Conservation (phyloP, 2,797 vertebrate species). For the Phalloptychus januarius region DNA sequence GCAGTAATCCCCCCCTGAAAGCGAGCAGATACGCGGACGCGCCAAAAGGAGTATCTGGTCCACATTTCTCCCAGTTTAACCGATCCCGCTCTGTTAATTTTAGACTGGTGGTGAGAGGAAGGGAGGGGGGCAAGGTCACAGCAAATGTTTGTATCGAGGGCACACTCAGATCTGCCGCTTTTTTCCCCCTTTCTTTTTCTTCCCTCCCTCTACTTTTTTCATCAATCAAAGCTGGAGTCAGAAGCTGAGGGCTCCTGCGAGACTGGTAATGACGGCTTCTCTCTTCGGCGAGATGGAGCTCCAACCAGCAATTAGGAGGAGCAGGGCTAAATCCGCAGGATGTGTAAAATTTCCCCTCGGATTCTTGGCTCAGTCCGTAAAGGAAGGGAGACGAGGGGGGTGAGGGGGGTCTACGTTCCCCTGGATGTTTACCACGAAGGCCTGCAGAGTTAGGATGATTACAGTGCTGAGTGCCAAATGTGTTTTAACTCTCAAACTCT, state of each 20-base stretch:
- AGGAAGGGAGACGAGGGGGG: constrained; percentile 12
- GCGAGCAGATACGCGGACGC: constrained; percentile 60
- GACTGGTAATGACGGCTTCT: constrained; percentile 72
- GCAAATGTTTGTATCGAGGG: constrained; percentile 80
- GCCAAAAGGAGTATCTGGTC: constrained; percentile 79
- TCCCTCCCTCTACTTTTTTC: constrained; percentile 45
- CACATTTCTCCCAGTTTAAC: constrained; percentile 77
- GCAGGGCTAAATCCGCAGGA: constrained; percentile 73
- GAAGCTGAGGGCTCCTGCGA: constrained; percentile 71
- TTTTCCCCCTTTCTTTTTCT: constrained; percentile 48
- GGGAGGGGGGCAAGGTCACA: constrained; percentile 79
- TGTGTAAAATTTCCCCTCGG: constrained; percentile 75
- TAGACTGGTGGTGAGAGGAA: constrained; percentile 77
- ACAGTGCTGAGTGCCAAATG: constrained; percentile 63
- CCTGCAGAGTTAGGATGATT: constrained; percentile 70
- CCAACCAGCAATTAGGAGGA: constrained; percentile 80
- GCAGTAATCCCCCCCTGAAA: constrained; percentile 76
- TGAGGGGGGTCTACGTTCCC: constrained; percentile 42
- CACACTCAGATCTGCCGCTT: constrained; percentile 71
- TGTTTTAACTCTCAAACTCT: constrained; percentile 48
- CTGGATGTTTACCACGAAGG: constrained; percentile 65
- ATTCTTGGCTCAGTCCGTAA: constrained; percentile 60
- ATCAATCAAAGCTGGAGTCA: constrained; percentile 80
- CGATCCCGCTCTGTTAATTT: constrained; percentile 76
- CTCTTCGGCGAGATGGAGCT: constrained; percentile 67